Evolutionary conservation across 2,888 invertebrate genomes (phyloP).

Genomic region (Watsonalla cultraria): DNA sequence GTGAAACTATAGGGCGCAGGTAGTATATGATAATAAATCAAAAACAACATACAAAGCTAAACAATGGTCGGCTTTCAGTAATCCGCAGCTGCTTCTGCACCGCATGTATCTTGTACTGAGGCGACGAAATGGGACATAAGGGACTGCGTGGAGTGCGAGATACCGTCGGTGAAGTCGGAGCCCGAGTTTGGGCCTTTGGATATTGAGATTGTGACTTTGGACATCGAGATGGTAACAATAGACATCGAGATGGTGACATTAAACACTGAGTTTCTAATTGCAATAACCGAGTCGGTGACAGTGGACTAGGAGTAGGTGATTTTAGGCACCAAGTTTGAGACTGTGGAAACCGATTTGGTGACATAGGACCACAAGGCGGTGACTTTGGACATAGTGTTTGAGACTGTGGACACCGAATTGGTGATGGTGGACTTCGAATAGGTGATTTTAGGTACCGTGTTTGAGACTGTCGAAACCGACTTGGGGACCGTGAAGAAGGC

Average conservation of each 20-base stretch:
- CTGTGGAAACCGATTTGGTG: too few species aligned
- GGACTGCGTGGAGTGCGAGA: neutral
- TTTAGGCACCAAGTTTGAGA: too few species aligned
- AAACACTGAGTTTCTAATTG: neutral
- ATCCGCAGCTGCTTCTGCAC: neutral
- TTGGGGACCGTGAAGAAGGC: too few species aligned
- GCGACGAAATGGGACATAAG: neutral
- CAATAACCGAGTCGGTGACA: neutral
- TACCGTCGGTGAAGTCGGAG: neutral
- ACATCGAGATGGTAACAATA: neutral
- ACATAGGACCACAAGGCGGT: too few species aligned
- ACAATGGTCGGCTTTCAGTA: conserved; percentile 11
- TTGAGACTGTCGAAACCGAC: neutral
- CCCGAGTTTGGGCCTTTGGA: neutral
- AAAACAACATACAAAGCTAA: conserved; percentile 28
- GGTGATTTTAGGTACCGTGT: neutral
- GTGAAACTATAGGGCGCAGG: too few species aligned
- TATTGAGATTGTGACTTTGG: neutral
- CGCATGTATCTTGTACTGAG: neutral
- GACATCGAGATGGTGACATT: neutral
- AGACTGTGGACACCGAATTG: neutral
- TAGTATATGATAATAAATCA: too few species aligned
- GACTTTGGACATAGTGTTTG: neutral
- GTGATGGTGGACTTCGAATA: too few species aligned
- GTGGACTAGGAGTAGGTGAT: too few species aligned